Evolutionary conservation across 2,888 invertebrate species (phyloP), one percentile per base, ranked within the genome.

Genomic region (Ditula angustiorana): DNA sequence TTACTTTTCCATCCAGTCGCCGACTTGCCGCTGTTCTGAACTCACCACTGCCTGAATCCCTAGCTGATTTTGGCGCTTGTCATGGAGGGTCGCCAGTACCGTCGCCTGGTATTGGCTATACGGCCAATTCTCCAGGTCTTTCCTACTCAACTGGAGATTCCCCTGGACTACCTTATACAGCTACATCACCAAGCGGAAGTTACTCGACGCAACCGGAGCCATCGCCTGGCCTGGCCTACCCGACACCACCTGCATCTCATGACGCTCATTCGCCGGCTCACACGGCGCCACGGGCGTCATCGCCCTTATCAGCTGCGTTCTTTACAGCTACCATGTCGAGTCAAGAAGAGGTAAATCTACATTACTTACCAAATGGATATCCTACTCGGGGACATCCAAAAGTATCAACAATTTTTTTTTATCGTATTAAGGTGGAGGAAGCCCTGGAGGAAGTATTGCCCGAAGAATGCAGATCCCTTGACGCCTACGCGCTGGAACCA

Each of bases 191-290:
- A 2, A 83, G 86, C 47, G 88, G 87, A 56, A 88, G 85, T 69
- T 91, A 90, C 72, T 89, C 90, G 13, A 86, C 86, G 44, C 91
- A 90, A 58, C 82, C 91, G 2, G 86, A 88, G 61, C 83, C 88
- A 65, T 96, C 96, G n/a, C 96, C 96, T 0, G 95, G 96, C 35
- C 94, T 97, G 41, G 85, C 96, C 21, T 97, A 97, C 80, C 97
- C 97, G 2, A 97, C 97, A 7, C 97, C 97, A 21, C 97, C 97
- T 3, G 97, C 97, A 0, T 97, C 97, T 73, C 97, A 97, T 74
- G 97, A 97, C 88, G 96, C 96, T 21, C 95, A 96, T 66, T 95
- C 95, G 69, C 96, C 95, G 67, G 87, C 88, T 7, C 90, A 91
- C 63, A 85, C 89, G 5, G 95, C 95, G 1, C 95, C 96, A 11